phyloP scores from a whole-genome alignment of 2,888 invertebrate genomes.

The Synergus laeviventris region DNA sequence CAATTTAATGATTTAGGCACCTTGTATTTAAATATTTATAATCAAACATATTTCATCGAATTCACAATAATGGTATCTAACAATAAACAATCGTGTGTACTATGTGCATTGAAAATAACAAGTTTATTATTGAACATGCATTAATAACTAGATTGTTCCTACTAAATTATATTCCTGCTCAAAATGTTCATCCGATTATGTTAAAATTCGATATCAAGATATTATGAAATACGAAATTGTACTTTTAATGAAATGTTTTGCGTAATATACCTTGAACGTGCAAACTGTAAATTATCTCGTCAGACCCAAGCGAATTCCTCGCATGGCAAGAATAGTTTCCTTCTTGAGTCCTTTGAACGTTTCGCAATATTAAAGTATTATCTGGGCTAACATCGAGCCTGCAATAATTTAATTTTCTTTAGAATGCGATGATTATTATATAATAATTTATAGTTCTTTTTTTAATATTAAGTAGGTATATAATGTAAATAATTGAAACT shows the following conservation, averaged over 20 bases:
- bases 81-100: too few species aligned
- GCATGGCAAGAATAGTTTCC: slow-evolving; percentile 80
- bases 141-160: neutral
- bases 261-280: slow-evolving; percentile 77
- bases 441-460: too few species aligned
- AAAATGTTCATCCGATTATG: neutral
- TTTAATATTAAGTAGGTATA: too few species aligned
- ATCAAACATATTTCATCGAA: neutral
- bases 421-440: neutral
- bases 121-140: neutral
- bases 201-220: neutral
- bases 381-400: slow-evolving; percentile 76
- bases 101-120: slow-evolving; percentile 3
- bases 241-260: neutral
- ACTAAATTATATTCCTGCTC: neutral
- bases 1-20: too few species aligned
- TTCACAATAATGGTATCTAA: neutral
- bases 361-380: slow-evolving; percentile 77
- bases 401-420: slow-evolving; percentile 33
- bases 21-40: too few species aligned
- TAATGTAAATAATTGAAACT: neutral
- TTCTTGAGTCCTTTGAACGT: slow-evolving; percentile 77
- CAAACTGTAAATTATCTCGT: slow-evolving; percentile 78
- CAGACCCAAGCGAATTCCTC: slow-evolving; percentile 77
- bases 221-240: neutral